Evolutionary conservation across 2,888 invertebrate genomes (phyloP).

Genomic region (Drepanosiphum platanoidis): DNA sequence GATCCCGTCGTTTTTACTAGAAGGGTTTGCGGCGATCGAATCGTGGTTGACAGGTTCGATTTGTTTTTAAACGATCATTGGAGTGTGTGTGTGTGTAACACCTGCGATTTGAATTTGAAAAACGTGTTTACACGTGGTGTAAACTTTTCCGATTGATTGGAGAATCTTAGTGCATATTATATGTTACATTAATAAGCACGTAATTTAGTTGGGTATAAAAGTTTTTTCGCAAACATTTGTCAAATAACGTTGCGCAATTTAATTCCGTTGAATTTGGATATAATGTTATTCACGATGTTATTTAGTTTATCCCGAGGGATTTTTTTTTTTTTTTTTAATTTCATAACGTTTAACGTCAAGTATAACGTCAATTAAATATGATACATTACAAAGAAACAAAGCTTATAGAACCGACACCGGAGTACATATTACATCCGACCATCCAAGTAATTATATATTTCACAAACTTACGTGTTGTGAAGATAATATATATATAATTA

Average conservation of each 20-base stretch:
- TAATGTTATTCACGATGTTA: background rate
- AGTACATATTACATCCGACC: background rate
- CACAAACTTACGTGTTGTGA: background rate
- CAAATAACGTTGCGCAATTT: background rate
- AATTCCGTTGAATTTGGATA: background rate
- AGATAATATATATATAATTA: background rate
- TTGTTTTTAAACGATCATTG: background rate
- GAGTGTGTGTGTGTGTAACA: background rate
- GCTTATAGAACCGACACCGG: background rate
- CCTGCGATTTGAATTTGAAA: background rate
- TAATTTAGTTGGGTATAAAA: background rate
- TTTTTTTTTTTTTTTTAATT: background rate
- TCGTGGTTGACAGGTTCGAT: background rate
- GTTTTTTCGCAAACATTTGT: conserved; percentile 2
- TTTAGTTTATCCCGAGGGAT: background rate
- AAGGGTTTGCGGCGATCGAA: background rate
- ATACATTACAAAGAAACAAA: conserved; percentile 1
- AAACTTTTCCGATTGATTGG: background rate
- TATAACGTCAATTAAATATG: conserved; percentile 21
- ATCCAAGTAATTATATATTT: background rate
- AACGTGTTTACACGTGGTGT: background rate
- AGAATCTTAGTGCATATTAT: background rate
- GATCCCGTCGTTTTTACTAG: no score
- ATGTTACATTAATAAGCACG: background rate
- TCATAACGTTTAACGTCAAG: background rate